Conservation (phyloP, 2,888 invertebrate genomes). For the Macaria notata region DNA sequence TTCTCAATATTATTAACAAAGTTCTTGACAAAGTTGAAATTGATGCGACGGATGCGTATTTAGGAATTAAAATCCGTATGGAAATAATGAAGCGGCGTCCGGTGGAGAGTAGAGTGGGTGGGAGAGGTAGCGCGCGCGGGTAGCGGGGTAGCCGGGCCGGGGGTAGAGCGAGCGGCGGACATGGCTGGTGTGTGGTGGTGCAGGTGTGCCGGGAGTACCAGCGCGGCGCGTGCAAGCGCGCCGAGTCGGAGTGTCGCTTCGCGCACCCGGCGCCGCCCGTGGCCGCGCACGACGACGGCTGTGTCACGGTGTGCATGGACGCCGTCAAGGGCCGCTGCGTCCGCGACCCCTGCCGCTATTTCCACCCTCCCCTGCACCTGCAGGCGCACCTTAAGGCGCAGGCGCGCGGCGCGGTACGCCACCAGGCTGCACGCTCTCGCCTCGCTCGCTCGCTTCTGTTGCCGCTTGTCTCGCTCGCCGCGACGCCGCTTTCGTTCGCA, state of each 20-base stretch:
- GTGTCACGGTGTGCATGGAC: conserved; percentile 99
- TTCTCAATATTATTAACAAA: conserved; percentile 19
- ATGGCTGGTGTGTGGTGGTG: conserved; percentile 80
- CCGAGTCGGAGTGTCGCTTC: conserved; percentile 99
- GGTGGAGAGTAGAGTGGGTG: conserved; percentile 44
- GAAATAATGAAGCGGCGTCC: conserved; percentile 69
- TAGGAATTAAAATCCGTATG: conserved; percentile 6
- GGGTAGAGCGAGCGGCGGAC: conserved; percentile 45
- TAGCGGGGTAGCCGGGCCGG: not conserved
- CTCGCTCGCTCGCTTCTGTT: conserved; percentile 78
- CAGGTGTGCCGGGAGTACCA: conserved; percentile 99
- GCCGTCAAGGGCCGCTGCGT: conserved; percentile 99
- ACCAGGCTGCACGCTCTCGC: conserved; percentile 83
- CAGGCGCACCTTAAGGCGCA: conserved; percentile 99
- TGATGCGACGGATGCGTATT: conserved; percentile 77
- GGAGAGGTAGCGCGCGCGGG: not conserved
- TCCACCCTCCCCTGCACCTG: conserved; percentile 99
- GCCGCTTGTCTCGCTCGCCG: conserved; percentile 78
- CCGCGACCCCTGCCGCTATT: conserved; percentile 99
- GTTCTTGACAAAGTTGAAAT: conserved; percentile 27
- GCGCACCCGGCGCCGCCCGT: conserved; percentile 99
- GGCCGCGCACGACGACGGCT: conserved; percentile 98
- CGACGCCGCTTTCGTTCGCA: conserved; percentile 79
- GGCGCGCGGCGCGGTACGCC: conserved; percentile 96
- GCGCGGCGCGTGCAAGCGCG: conserved; percentile 99